These are phyloP conservation scores for Fistularia commersonii DNA, from an alignment of 2,797 vertebrate genomes.

Conservation along the genomic window DNA sequence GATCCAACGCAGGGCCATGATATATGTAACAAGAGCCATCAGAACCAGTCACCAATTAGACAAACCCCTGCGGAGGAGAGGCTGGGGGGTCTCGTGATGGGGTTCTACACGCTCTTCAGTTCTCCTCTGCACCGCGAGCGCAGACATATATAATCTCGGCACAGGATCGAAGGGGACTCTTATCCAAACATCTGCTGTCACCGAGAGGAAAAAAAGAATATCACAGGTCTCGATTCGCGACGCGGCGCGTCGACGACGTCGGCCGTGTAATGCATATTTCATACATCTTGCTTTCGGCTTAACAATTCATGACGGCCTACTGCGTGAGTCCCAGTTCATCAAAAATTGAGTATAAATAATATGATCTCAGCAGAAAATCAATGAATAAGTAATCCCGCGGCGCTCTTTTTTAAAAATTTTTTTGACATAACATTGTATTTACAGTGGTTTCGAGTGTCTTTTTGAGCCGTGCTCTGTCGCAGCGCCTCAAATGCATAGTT, in stretches of 20 bases:
- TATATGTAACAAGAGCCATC: conserved; percentile 30
- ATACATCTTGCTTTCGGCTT: conserved; percentile 8
- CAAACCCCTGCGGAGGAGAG: conserved; percentile 17
- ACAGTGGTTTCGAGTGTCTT: not conserved
- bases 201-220: no score
- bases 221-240: no score
- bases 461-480: no score
- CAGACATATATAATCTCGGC: no score
- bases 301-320: conserved; percentile 25
- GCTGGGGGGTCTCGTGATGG: conserved; percentile 2
- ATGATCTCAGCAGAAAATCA: conserved; percentile 8
- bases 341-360: conserved; percentile 32
- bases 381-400: conserved; percentile 22
- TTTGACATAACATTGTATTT: not conserved
- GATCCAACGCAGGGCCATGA: conserved; percentile 22
- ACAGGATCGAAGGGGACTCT: no score
- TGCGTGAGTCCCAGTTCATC: conserved; percentile 9
- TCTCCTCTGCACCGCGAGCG: no score
- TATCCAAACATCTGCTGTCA: no score
- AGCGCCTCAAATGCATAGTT: no score
- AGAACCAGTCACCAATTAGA: conserved; percentile 37
- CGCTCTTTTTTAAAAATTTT: not conserved
- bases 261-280: not conserved
- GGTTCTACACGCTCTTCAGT: no score
- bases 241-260: no score